A percentile compares a stretch with the other conserved stretches of the same genome.
phyloP scores from a whole-genome alignment of 2,113 vertebrate species.

The Limnothrissa miodon region DNA sequence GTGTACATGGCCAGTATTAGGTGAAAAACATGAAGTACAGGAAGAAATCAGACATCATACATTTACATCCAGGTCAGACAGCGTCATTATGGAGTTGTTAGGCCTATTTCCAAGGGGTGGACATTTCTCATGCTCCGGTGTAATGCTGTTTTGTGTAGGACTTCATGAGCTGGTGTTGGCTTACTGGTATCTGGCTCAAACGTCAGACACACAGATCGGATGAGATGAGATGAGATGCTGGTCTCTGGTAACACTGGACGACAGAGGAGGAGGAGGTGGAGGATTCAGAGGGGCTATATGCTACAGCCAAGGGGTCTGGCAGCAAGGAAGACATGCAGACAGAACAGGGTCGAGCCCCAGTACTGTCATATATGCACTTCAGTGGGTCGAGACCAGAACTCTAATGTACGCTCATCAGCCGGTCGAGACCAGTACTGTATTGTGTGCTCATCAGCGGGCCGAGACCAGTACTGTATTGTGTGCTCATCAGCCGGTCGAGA shows the following conservation, averaged over 20 bases:
- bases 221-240: background rate
- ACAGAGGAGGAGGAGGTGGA: too few species aligned
- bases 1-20: background rate
- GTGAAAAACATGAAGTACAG: background rate
- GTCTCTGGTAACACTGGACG: background rate
- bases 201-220: background rate
- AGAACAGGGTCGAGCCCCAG: background rate
- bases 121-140: background rate
- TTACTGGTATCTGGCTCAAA: slow-evolving; percentile 2
- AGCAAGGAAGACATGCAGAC: background rate
- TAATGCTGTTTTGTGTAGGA: background rate
- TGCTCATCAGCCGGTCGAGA: too few species aligned
- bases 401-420: too few species aligned
- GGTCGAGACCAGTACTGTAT: too few species aligned
- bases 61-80: background rate
- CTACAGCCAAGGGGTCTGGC: background rate
- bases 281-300: background rate
- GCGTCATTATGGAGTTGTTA: background rate
- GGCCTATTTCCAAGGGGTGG: background rate
- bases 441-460: too few species aligned
- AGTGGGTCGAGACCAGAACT: too few species aligned
- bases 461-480: too few species aligned
- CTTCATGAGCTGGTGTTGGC: background rate
- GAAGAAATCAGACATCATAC: background rate
- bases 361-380: too few species aligned